Conservation (phyloP, 92 coral and sea anemone species). For the Phymanthus crucifer region DNA sequence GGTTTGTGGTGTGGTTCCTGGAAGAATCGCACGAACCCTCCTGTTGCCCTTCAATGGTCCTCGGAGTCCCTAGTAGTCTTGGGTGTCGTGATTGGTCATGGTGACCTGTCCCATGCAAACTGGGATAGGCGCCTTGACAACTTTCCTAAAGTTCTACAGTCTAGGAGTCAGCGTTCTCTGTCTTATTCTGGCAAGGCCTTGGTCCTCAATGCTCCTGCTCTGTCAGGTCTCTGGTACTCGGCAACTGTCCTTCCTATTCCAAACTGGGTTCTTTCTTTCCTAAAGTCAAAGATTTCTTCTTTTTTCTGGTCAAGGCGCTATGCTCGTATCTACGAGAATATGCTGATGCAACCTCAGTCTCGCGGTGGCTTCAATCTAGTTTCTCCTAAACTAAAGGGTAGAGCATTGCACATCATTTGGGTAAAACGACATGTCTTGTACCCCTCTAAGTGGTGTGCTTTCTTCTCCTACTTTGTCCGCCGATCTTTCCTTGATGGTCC, state of each 20-base stretch:
- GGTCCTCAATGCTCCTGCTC: slow-evolving; percentile 23
- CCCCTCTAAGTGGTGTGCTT: too few relatives aligned
- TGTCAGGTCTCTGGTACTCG: slow-evolving; percentile 41
- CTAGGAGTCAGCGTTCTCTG: slow-evolving; percentile 29
- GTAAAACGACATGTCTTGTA: not conserved
- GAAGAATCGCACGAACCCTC: slow-evolving; percentile 1
- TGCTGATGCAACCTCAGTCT: not conserved
- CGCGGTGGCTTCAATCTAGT: not conserved
- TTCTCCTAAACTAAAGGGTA: not conserved
- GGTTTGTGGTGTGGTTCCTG: slow-evolving; percentile 37
- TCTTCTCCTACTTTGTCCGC: not conserved
- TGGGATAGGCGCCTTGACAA: slow-evolving; percentile 17
- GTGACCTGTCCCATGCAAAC: not conserved
- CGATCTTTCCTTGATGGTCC: not conserved
- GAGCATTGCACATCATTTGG: not conserved
- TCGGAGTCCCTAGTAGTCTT: slow-evolving; percentile 1
- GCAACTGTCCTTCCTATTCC: not conserved
- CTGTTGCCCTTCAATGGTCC: not conserved
- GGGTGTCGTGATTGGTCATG: slow-evolving; percentile 23
- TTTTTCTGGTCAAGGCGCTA: not conserved
- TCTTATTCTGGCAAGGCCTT: slow-evolving; percentile 38
- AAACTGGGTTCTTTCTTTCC: not conserved
- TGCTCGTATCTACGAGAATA: not conserved
- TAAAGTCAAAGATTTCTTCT: not conserved
- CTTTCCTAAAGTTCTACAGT: not conserved